phyloP scores from a whole-genome alignment of 2,888 invertebrate genomes.

The Drosophila tanythrix region DNA sequence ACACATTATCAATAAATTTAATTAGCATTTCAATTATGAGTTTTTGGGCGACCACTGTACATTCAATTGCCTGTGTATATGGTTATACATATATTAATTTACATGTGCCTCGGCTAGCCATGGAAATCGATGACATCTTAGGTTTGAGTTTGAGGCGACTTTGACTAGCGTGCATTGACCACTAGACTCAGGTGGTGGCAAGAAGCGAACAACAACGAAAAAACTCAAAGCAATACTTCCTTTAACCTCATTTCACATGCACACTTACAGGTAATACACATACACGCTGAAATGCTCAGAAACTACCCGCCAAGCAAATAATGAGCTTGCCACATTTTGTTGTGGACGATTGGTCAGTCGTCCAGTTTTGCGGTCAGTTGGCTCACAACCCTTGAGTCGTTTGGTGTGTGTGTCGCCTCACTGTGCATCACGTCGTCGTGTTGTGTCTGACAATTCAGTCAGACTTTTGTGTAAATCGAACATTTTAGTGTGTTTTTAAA shows the following conservation, averaged over 20 bases:
- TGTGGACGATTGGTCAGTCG: slow-evolving; percentile 66
- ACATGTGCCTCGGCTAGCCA: background rate
- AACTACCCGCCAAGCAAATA: slow-evolving; percentile 71
- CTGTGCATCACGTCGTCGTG: slow-evolving; percentile 28
- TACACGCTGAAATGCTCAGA: slow-evolving; percentile 31
- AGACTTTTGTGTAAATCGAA: slow-evolving; percentile 26
- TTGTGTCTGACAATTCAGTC: slow-evolving; percentile 53
- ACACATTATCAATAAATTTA: background rate
- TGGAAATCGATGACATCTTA: slow-evolving; percentile 76
- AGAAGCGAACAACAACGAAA: slow-evolving; percentile 35
- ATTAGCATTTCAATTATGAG: background rate
- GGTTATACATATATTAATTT: slow-evolving; percentile 8
- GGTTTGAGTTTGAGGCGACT: slow-evolving; percentile 39
- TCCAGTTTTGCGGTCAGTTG: slow-evolving; percentile 82
- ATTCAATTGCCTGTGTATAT: slow-evolving; percentile 22
- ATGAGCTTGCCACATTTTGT: slow-evolving; percentile 58
- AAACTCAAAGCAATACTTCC: slow-evolving; percentile 75
- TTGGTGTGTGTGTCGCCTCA: slow-evolving; percentile 56
- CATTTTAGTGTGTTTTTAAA: slow-evolving; percentile 40
- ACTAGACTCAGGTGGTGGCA: slow-evolving; percentile 51
- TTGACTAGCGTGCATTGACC: slow-evolving; percentile 82
- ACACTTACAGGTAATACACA: slow-evolving; percentile 42
- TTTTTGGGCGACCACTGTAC: background rate
- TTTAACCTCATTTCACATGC: slow-evolving; percentile 82
- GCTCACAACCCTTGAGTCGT: slow-evolving; percentile 79